These are phyloP conservation scores for Rhabdomys pumilio DNA, from an alignment of 2,797 vertebrate genomes.

Conservation along the genomic window DNA sequence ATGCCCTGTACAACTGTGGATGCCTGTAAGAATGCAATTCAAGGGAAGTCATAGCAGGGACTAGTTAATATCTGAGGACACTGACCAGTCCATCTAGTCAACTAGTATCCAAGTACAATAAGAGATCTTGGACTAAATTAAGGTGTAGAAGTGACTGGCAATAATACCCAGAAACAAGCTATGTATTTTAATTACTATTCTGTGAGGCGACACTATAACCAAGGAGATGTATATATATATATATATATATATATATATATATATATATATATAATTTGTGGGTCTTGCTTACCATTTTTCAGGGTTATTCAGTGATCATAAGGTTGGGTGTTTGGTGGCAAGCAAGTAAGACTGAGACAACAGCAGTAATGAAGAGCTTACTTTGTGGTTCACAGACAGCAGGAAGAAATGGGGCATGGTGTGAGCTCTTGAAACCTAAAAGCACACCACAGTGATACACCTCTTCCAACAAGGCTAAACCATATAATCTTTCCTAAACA, in stretches of 20 bases:
- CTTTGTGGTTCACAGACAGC: not conserved
- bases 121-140: not conserved
- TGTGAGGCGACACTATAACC: not conserved
- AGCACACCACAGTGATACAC: not conserved
- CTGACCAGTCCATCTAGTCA: not conserved
- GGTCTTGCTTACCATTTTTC: not conserved
- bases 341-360: not conserved
- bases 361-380: not conserved
- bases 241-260: too few species aligned
- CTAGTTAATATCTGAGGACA: not conserved
- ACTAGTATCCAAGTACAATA: not conserved
- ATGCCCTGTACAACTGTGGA: not conserved
- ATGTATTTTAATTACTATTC: not conserved
- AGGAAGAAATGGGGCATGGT: not conserved
- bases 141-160: not conserved
- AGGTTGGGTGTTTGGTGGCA: not conserved
- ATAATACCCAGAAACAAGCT: too few species aligned
- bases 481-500: not conserved
- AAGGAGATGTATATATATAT: too few species aligned
- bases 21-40: too few species aligned
- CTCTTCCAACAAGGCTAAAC: not conserved
- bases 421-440: not conserved
- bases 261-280: too few species aligned
- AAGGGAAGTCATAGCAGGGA: too few species aligned
- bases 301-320: not conserved